Base-by-base conservation (phyloP, 2,888 invertebrate species). In the Cryptosula pallasiana region DNA sequence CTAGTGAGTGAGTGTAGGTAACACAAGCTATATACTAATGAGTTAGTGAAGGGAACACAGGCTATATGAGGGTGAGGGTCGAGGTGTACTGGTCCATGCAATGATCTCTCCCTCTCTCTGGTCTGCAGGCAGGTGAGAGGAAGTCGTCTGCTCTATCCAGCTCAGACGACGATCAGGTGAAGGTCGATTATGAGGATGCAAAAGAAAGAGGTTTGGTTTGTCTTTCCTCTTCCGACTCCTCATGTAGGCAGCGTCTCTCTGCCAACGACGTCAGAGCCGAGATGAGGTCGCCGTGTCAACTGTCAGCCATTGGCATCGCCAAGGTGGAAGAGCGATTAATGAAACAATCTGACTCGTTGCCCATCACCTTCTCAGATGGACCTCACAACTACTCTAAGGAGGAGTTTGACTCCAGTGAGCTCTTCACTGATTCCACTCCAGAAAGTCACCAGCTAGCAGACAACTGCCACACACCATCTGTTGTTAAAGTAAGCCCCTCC, bases 321-420 rank as follows among this genome's bases (percentile, higher is more conserved):
- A 45, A 45, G 20, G 45, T 5, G 9, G 45, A 45, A 20, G 20
- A 45, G 45, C 5, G 5, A 5, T 20, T 45, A 5, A 45, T 45
- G 9, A 45, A 5, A 13, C 45, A 45, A 13, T 20, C 5, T 45
- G n/a, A n/a, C n/a, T n/a, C n/a, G n/a, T n/a, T n/a, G n/a, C 20
- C 45, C 20, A 45, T 45, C 5, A 45, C 9, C 20, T 45, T 45
- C 45, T 45, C 45, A 5, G 45, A 45, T 45, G 45, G 9, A 13
- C 45, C 20, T 20, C 45, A 45, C 20, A 20, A 20, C 45, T 45
- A 45, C 45, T 45, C 45, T 20, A 45, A 45, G 32, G 63, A 63
- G 34, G 63, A 63, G 63, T 63, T 63, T 63, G 63, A 63, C 63
- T 63, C 63, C 63, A 63, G 63, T n/a, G 63, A 63, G 27, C 27